phyloP scores from a whole-genome alignment of 2,888 invertebrate species.

The Synergus umbraculus region DNA sequence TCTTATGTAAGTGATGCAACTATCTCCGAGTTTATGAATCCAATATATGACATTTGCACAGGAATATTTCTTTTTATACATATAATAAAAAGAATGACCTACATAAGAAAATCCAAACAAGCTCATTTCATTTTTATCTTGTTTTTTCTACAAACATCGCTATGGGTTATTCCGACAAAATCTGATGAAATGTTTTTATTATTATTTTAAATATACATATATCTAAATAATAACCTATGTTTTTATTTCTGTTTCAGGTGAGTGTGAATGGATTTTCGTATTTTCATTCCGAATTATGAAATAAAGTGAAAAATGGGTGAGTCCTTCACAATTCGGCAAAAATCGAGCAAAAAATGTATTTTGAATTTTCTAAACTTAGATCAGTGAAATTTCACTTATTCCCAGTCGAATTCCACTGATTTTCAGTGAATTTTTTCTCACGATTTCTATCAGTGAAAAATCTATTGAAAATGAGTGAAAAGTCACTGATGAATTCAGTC shows the following conservation, averaged over 20 bases:
- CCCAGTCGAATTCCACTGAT: too few species aligned
- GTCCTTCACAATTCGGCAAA: not conserved
- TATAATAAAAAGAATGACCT: not conserved
- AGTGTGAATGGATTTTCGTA: conserved; percentile 1
- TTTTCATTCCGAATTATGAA: not conserved
- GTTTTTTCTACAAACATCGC: not conserved
- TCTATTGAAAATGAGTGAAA: too few species aligned
- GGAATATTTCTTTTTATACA: not conserved
- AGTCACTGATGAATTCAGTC: too few species aligned
- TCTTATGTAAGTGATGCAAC: not conserved
- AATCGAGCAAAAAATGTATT: too few species aligned
- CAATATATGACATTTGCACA: not conserved
- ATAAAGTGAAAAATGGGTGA: not conserved
- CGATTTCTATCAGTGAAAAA: too few species aligned
- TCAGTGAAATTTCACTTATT: too few species aligned
- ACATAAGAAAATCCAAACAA: not conserved
- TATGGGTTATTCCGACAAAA: too few species aligned
- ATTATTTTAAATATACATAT: not conserved
- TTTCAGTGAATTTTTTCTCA: too few species aligned
- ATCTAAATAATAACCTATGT: not conserved
- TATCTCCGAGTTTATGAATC: not conserved
- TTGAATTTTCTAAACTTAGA: too few species aligned
- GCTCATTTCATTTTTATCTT: not conserved
- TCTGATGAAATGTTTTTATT: not conserved
- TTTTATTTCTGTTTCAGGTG: conserved; percentile 30